Evolutionary conservation across 1,140 invertebrate genomes (phyloP).

Genomic region (Pogonus chalceus): DNA sequence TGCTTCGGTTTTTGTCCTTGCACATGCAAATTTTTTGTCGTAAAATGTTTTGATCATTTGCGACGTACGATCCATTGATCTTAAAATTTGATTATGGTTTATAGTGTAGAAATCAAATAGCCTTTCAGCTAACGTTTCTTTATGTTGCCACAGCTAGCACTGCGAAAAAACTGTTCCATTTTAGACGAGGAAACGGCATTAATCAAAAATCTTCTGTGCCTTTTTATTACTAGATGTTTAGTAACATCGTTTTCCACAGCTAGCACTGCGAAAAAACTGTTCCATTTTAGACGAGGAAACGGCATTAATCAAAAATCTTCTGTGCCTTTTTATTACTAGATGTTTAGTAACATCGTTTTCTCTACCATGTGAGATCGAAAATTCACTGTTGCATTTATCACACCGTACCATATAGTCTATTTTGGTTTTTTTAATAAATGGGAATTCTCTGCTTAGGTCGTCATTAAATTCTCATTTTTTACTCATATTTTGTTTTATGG

Average conservation of each 20-base stretch:
- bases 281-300: too few species aligned
- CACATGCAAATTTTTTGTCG: conserved; percentile 21
- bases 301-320: too few species aligned
- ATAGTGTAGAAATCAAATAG: conserved; percentile 17
- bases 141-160: conserved; percentile 8
- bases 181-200: too few species aligned
- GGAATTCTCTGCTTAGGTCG: conserved; percentile 9
- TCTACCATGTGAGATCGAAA: conserved; percentile 8
- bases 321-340: too few species aligned
- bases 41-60: conserved; percentile 18
- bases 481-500: conserved; percentile 10
- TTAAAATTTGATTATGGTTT: conserved; percentile 20
- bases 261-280: neutral
- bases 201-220: too few species aligned
- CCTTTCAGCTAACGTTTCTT: too few species aligned
- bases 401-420: conserved; percentile 14
- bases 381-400: conserved; percentile 11
- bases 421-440: conserved; percentile 15
- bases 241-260: conserved; percentile 11
- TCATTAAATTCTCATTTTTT: conserved; percentile 12
- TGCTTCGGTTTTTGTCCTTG: conserved; percentile 17
- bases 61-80: conserved; percentile 21
- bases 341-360: conserved; percentile 12
- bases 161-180: too few species aligned
- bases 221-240: too few species aligned